Percentiles rank a stretch among this genome's conserved stretches.
These are phyloP conservation scores for Halichondria panicea DNA, from an alignment of 37 sponge, comb jelly and placozoan genomes.

Conservation along the genomic window DNA sequence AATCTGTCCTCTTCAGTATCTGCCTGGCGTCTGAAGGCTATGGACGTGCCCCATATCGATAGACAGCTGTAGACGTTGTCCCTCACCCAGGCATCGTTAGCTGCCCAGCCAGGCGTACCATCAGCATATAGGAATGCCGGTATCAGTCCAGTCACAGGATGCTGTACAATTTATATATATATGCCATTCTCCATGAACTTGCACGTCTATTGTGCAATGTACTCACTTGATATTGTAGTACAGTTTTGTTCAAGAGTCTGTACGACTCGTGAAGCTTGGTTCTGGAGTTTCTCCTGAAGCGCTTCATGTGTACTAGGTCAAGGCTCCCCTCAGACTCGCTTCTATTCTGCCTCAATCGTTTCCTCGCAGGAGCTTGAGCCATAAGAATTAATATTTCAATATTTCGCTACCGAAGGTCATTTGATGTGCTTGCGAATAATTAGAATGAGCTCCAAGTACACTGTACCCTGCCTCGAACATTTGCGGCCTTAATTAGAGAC, in stretches of 20 bases:
- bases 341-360: background rate
- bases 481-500: too few relatives aligned
- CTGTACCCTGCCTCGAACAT: too few relatives aligned
- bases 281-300: constrained; percentile 32
- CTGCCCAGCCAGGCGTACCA: constrained; percentile 54
- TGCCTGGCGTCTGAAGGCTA: constrained; percentile 67
- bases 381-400: background rate
- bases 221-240: constrained; percentile 59
- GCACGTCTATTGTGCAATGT: background rate
- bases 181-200: background rate
- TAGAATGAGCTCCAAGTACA: too few relatives aligned
- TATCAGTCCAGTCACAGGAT: constrained; percentile 91
- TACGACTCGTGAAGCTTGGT: constrained; percentile 22
- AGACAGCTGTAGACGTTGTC: constrained; percentile 87
- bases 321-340: background rate
- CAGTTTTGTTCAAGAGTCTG: constrained; percentile 34
- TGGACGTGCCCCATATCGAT: constrained; percentile 85
- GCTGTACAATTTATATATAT: constrained; percentile 56
- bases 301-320: background rate
- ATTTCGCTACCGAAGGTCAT: background rate
- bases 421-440: too few relatives aligned
- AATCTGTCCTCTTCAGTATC: constrained; percentile 70
- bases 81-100: constrained; percentile 85
- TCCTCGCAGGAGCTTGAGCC: background rate
- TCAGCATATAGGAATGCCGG: constrained; percentile 77